Base-by-base conservation (phyloP, 2,888 invertebrate genomes). In the Baronia brevicornis region DNA sequence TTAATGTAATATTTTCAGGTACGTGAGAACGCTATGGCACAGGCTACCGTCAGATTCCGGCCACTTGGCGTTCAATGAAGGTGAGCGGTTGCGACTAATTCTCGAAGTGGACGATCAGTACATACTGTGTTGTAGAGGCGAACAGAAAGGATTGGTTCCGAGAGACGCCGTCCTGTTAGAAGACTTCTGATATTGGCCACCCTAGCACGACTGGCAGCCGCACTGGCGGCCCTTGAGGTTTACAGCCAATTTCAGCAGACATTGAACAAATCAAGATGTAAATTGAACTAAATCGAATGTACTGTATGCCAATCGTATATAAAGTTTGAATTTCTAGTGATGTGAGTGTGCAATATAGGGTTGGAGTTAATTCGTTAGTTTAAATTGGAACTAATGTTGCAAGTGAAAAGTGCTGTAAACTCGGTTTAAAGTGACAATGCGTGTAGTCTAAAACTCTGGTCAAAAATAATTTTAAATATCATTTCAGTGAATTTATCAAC, bases 91-190 rank as follows among this genome's bases (percentile, higher is more conserved):
- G 25, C 88, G 89, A 39, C 87, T 93, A 17, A 89, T 92, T 27
- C 75, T 92, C 13, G 91, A 92, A 53, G 92, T 93, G 24, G 92
- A 93, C 63, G 88, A 87, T 53, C 90, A 91, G 51, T 90, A 92
- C 87, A 67, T 92, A 45, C 71, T 93, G 35, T 93, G 93, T 64
- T 91, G 91, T 53, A 80, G 91, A 46, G 91, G 92, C 4, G 90
- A 91, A 19, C 90, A 90, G 52, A 92, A 92, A 59, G 93, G 93
- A 36, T 80, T 93, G 20, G 93, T 93, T 21, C 92, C 92, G 2
- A 85, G 89, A 37, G 88, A 89, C 38, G 91, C 91, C 17, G 91
- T 92, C 9, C 77, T 89, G 39, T 50, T 73, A 1, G 86, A 82
- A 48, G 79, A 82, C 46, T 78, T 80, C 74, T 84, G 84, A 84